phyloP scores from a whole-genome alignment of 2,797 vertebrate species.

The Naso thynnoides region DNA sequence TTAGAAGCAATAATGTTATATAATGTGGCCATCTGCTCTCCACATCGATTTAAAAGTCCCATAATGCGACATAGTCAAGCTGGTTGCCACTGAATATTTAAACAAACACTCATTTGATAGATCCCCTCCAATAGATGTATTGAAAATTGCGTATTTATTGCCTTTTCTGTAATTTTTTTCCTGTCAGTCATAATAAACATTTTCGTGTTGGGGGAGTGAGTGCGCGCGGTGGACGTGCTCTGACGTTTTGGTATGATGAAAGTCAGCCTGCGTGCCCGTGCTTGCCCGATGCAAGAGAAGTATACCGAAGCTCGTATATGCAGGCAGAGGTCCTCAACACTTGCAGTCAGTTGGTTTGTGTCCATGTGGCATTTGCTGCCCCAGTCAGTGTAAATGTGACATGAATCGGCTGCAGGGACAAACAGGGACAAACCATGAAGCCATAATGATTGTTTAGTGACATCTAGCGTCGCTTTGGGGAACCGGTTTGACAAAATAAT shows the following conservation, averaged over 20 bases:
- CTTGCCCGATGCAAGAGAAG: neutral
- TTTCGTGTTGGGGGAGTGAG: neutral
- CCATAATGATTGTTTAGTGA: slow-evolving; percentile 14
- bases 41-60: slow-evolving; percentile 70
- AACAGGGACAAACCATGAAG: neutral
- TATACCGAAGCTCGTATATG: neutral
- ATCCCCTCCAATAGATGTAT: neutral
- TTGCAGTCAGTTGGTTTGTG: too few relatives aligned
- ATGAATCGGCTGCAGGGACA: neutral
- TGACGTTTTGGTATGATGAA: neutral
- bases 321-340: slow-evolving; percentile 12
- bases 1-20: slow-evolving; percentile 77
- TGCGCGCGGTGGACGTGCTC: neutral
- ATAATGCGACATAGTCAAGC: slow-evolving; percentile 30
- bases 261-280: neutral
- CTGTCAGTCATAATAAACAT: neutral
- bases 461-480: slow-evolving; percentile 44
- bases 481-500: neutral
- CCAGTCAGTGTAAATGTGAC: neutral
- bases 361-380: slow-evolving; percentile 8
- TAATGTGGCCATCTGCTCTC: slow-evolving; percentile 80
- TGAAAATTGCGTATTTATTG: neutral
- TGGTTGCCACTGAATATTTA: slow-evolving; percentile 32
- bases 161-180: neutral
- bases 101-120: slow-evolving; percentile 18